These are phyloP conservation scores for Trilocha varians DNA, from an alignment of 2,888 invertebrate species.

Conservation along the genomic window DNA sequence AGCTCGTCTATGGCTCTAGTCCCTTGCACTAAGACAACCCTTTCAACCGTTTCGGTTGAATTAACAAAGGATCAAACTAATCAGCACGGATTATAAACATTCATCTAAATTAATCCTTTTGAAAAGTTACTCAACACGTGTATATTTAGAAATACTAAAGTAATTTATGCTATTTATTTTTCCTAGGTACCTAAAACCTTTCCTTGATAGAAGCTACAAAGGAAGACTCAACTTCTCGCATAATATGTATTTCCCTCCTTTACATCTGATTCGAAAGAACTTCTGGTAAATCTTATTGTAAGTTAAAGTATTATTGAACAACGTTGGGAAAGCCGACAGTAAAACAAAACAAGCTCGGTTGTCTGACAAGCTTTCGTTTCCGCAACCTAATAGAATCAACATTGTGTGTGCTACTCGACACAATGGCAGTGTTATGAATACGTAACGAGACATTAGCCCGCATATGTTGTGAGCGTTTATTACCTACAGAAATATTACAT, in stretches of 20 bases:
- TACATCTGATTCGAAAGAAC: too few species aligned
- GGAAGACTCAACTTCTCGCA: too few species aligned
- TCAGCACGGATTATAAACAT: background rate
- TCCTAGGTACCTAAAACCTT: too few species aligned
- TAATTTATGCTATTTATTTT: too few species aligned
- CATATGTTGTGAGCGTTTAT: slow-evolving; percentile 50
- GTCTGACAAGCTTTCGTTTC: slow-evolving; percentile 51
- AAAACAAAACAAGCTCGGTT: slow-evolving; percentile 36
- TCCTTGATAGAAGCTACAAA: too few species aligned
- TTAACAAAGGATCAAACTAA: background rate
- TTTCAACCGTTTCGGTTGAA: background rate
- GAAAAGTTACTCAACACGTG: background rate
- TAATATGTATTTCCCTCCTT: too few species aligned
- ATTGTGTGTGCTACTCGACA: slow-evolving; percentile 45
- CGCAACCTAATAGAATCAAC: slow-evolving; percentile 57
- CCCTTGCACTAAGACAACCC: background rate
- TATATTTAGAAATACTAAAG: too few species aligned
- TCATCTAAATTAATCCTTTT: background rate
- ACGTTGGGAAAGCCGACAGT: slow-evolving; percentile 21
- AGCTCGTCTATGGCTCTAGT: background rate
- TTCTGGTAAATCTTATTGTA: background rate
- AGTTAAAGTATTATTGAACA: slow-evolving; percentile 13
- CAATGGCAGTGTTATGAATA: slow-evolving; percentile 61
- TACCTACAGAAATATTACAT: slow-evolving; percentile 49
- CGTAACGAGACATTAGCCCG: slow-evolving; percentile 57